These are phyloP conservation scores for Psettodes erumei DNA, from an alignment of 2,113 vertebrate genomes.

Conservation along the genomic window DNA sequence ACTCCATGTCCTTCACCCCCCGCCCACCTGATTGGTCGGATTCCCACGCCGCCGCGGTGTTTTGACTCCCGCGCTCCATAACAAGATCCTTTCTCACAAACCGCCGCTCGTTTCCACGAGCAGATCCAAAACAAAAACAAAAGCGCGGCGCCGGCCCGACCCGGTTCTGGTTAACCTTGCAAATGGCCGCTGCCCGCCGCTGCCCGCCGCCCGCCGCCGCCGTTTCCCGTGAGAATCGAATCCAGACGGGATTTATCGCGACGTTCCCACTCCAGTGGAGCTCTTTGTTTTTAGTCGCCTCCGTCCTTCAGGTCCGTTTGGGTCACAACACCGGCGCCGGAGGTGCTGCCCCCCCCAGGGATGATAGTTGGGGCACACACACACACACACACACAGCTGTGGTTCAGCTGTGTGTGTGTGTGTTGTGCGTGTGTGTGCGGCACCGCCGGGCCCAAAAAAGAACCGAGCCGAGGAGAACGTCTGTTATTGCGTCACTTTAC, in stretches of 20 bases:
- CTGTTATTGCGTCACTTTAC: no score
- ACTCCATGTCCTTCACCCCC: no score
- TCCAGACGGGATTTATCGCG: conserved; percentile 1
- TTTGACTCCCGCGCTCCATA: conserved; percentile 22
- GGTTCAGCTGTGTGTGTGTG: conserved; percentile 21
- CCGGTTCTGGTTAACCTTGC: conserved; percentile 50
- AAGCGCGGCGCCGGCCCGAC: no score
- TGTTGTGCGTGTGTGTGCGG: no score
- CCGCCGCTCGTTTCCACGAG: conserved; percentile 1
- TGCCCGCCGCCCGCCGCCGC: no score
- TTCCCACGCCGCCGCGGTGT: conserved; percentile 34
- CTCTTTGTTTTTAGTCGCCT: no score
- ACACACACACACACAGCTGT: conserved; percentile 16
- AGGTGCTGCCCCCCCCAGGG: conserved; percentile 20
- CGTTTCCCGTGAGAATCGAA: conserved; percentile 29
- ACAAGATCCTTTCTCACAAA: conserved; percentile 47
- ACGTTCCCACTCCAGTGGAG: no score
- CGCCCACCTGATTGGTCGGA: no score
- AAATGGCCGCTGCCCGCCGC: not conserved
- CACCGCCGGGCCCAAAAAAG: no score
- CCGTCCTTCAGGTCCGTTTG: no score
- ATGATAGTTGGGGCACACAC: conserved; percentile 27
- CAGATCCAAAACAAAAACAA: conserved; percentile 9
- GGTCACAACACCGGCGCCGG: not conserved
- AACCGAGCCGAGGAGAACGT: no score